Evolutionary conservation across 2,113 vertebrate species (phyloP).

Genomic region (Pachyramphus minor): DNA sequence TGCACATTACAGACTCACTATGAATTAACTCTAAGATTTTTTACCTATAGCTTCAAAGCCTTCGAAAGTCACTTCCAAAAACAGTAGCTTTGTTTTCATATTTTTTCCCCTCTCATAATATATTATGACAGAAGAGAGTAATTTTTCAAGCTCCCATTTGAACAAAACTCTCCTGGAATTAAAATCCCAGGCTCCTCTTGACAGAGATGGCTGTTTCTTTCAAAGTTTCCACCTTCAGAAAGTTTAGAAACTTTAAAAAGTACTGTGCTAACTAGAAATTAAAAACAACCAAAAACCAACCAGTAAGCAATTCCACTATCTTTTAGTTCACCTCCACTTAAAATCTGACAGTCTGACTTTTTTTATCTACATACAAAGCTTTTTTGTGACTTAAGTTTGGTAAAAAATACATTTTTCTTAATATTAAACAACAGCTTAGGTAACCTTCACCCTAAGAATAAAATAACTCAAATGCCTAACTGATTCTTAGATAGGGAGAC

Average conservation of each 20-base stretch:
- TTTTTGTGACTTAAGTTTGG: not conserved
- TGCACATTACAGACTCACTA: not conserved
- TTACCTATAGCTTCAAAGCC: not conserved
- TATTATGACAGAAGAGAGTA: not conserved
- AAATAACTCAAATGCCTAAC: not conserved
- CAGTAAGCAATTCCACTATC: not conserved
- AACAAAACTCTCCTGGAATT: not conserved
- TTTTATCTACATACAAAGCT: not conserved
- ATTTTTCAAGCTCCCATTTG: not conserved
- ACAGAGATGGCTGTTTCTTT: not conserved
- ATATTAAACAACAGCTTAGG: not conserved
- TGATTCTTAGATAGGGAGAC: not conserved
- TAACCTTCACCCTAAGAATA: not conserved
- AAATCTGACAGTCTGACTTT: not conserved
- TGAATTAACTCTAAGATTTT: not conserved
- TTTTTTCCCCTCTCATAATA: not conserved
- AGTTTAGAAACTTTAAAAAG: not conserved
- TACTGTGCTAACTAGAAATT: not conserved
- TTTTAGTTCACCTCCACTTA: not conserved
- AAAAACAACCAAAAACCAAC: not conserved
- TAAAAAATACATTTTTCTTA: not conserved
- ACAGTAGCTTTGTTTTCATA: not conserved
- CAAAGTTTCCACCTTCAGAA: not conserved
- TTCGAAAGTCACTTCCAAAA: not conserved
- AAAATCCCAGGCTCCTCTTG: not conserved